Evolutionary conservation across 2,113 vertebrate species (phyloP), one percentile per base, ranked within the genome.

Genomic region (Triplophysa tibetana): DNA sequence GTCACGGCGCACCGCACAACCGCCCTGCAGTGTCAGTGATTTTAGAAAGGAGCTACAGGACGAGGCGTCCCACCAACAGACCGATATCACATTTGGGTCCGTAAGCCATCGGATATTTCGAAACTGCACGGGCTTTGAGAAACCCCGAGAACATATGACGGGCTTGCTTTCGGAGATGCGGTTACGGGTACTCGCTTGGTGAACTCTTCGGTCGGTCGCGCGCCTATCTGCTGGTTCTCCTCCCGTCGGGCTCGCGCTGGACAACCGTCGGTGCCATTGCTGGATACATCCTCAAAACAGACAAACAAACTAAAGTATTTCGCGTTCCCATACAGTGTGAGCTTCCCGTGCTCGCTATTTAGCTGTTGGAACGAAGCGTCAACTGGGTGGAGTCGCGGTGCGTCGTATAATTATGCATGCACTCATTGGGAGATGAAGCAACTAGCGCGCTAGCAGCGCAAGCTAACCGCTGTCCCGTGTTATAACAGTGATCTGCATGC

Each of bases 11-110:
- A 70, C 70, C 70, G 75, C 77, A 70, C 70, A 65, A 70, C 77
- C 83, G 83, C 77, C 83, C 83, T 82, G 83, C 83, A 82, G 79
- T 79, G 83, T 70, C 83, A 79, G 80, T 76, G 83, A 81, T 82
- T 82, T 79, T 61, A 68, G 73, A 3, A 48, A 33, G 56, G 68
- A 50, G 77, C 24, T 63, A 33, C 38, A 21, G 77, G 76, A 63
- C 23, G 64, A 58, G 14, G 33, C 70, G 83, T 65, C 82, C 67
- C 66, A 68, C 2, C 70, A 26, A 21, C 63, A 61, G 23, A 4
- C 29, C 2, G n/a, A 2, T 45, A 9, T 33, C 66, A 17, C 3
- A 56, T 43, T 74, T 41, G 70, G n/a, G 19, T 58, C 70, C 29
- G n/a, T 9, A 54, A 38, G 7, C 62, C 24, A 10, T 62, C 5